Evolutionary conservation across 2,888 invertebrate species (phyloP).

Genomic region (Torymus texanus): DNA sequence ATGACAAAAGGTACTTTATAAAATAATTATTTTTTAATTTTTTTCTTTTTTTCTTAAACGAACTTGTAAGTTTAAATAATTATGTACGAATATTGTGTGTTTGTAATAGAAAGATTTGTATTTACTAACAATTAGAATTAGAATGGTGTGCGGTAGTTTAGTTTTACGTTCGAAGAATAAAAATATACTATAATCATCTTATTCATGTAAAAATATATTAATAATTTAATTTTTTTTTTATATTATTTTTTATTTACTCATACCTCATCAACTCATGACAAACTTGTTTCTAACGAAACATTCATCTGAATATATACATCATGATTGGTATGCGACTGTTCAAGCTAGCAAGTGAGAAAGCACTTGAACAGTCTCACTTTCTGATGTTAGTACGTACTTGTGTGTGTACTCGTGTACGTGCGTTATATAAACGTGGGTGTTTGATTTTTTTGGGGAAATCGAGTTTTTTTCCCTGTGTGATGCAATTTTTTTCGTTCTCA

Average conservation of each 20-base stretch:
- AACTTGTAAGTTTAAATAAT: conserved; percentile 1
- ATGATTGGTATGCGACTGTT: conserved; percentile 14
- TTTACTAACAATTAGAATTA: conserved; percentile 27
- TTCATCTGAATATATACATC: conserved; percentile 8
- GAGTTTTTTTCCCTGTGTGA: conserved; percentile 62
- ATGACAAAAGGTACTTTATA: background rate
- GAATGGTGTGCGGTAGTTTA: conserved; percentile 29
- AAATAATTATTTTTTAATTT: background rate
- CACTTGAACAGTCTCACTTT: conserved; percentile 55
- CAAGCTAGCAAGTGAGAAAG: conserved; percentile 22
- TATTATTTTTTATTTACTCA: conserved; percentile 10
- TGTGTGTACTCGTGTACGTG: conserved; percentile 54
- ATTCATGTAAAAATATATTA: conserved; percentile 1
- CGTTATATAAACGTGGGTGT: conserved; percentile 48
- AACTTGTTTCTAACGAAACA: conserved; percentile 12
- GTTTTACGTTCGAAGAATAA: conserved; percentile 4
- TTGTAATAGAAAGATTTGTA: conserved; percentile 12
- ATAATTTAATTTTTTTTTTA: conserved; percentile 15
- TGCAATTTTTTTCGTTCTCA: conserved; percentile 40
- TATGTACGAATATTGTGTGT: conserved; percentile 9
- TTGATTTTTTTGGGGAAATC: conserved; percentile 65
- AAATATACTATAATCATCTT: background rate
- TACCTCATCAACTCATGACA: background rate
- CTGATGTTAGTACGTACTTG: conserved; percentile 56
- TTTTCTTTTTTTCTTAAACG: background rate